phyloP scores from a whole-genome alignment of 35 echinoderm and acorn worm genomes.

The Anneissia japonica region DNA sequence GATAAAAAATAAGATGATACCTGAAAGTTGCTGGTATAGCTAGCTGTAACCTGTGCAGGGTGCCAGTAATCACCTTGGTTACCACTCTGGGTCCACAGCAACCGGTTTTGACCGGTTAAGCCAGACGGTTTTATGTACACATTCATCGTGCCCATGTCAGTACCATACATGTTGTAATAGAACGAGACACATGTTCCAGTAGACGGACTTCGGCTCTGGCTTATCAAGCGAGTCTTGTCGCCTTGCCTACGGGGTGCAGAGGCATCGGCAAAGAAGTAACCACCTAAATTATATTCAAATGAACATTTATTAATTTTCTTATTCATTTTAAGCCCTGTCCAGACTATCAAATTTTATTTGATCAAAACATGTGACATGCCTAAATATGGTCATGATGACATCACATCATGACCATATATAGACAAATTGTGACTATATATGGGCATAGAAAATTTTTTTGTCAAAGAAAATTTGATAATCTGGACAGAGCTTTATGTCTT shows the following conservation, averaged over 20 bases:
- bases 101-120: not conserved
- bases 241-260: not conserved
- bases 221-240: conserved; percentile 1
- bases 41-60: not conserved
- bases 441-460: no score
- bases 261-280: conserved; percentile 38
- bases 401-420: no score
- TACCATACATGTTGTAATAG: conserved; percentile 72
- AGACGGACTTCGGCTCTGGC: not conserved
- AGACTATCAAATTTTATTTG: no score
- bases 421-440: no score
- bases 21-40: not conserved
- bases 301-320: no score
- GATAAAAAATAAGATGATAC: no score
- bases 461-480: no score
- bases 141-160: conserved; percentile 38
- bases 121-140: conserved; percentile 10
- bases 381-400: no score
- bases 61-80: conserved; percentile 42
- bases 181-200: conserved; percentile 27
- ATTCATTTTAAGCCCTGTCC: no score
- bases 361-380: no score
- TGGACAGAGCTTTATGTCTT: no score
- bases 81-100: conserved; percentile 29
- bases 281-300: not conserved